Evolutionary conservation across 2,888 invertebrate species (phyloP).

Genomic region (Philonicus albiceps): DNA sequence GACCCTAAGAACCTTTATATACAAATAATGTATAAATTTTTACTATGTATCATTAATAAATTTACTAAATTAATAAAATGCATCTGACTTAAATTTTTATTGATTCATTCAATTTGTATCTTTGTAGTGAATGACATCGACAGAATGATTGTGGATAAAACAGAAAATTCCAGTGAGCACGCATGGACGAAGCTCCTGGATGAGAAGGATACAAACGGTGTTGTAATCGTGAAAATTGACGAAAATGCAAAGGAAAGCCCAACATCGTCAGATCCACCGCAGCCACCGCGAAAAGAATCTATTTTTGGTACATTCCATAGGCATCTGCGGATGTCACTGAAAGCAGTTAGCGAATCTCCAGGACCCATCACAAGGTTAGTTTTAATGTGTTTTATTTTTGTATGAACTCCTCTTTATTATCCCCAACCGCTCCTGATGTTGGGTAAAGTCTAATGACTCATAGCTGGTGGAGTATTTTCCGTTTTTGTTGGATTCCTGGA

Average conservation of each 20-base stretch:
- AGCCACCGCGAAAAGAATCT: conserved; percentile 58
- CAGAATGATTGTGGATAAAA: conserved; percentile 61
- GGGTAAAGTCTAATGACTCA: background rate
- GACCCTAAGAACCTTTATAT: no score
- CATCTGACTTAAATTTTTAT: background rate
- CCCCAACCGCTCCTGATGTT: background rate
- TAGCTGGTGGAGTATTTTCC: background rate
- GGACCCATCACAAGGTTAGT: conserved; percentile 62
- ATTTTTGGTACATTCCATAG: conserved; percentile 62
- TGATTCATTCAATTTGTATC: background rate
- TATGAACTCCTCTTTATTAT: background rate
- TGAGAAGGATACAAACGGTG: conserved; percentile 55
- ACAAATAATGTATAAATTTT: background rate
- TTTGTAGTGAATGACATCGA: conserved; percentile 18
- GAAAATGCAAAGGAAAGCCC: conserved; percentile 56
- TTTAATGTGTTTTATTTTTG: conserved; percentile 11
- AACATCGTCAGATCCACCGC: conserved; percentile 49
- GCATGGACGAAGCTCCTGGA: conserved; percentile 62
- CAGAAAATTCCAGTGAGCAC: conserved; percentile 58
- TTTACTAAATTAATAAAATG: background rate
- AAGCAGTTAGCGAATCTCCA: conserved; percentile 63
- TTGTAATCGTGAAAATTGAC: conserved; percentile 56
- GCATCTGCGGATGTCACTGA: conserved; percentile 61
- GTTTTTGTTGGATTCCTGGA: background rate
- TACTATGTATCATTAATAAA: background rate